Conservation (phyloP, 2,888 invertebrate species). For the Melipona beecheii region DNA sequence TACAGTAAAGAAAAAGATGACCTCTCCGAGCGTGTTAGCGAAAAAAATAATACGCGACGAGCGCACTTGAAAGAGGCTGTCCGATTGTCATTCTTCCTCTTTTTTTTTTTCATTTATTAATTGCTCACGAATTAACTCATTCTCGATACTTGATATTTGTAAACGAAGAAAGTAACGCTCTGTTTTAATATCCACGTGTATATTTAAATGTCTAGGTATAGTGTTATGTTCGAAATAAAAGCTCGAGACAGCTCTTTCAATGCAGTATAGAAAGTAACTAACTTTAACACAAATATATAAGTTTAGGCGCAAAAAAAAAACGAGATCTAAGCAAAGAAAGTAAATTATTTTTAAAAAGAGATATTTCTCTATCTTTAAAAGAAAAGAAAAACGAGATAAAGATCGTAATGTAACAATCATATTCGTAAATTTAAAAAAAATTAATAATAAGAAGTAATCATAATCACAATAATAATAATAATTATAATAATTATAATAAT, state of each 20-base stretch:
- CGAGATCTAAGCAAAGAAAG: slow-evolving; percentile 27
- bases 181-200: not conserved
- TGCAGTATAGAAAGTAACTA: slow-evolving; percentile 38
- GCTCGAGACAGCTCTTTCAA: slow-evolving; percentile 63
- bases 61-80: slow-evolving; percentile 66
- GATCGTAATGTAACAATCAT: slow-evolving; percentile 11
- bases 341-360: slow-evolving; percentile 13
- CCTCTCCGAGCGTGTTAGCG: slow-evolving; percentile 64
- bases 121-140: not conserved
- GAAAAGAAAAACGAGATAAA: slow-evolving; percentile 40
- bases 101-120: not conserved
- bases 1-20: slow-evolving; percentile 30
- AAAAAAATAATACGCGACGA: slow-evolving; percentile 54
- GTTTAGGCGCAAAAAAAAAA: slow-evolving; percentile 36
- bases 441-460: slow-evolving; percentile 39
- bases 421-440: slow-evolving; percentile 33
- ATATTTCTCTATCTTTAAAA: slow-evolving; percentile 29
- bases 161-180: not conserved
- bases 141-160: not conserved
- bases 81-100: slow-evolving; percentile 19
- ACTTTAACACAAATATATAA: slow-evolving; percentile 60
- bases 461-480: too few relatives aligned
- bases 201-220: not conserved
- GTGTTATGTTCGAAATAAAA: not conserved
- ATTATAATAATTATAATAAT: too few relatives aligned